Evolutionary conservation across 1,140 invertebrate genomes (phyloP), one percentile per base, ranked within the genome.

Genomic region (Nylanderia fulva): DNA sequence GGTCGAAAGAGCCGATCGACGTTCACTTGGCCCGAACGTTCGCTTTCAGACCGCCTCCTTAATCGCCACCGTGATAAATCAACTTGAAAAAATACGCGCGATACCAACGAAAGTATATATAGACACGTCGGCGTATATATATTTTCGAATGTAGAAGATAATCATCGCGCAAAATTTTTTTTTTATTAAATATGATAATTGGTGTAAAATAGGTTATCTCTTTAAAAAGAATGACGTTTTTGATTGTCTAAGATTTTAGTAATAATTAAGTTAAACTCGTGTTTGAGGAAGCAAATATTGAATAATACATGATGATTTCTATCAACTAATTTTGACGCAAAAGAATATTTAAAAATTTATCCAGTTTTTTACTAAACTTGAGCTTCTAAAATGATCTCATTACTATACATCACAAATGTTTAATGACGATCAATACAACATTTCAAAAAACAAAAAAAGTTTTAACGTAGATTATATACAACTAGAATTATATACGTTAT

Each of bases 11-110:
- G 52, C 33, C 68, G 87, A 89, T 89, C 88, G 85, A 89, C 87
- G 87, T 84, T 89, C 63, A 74, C 66, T 86, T 79, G 71, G 29
- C 66, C 42, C 75, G 88, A 82, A 86, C 80, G 87, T 21, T 84
- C 21, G 64, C 63, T 86, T 72, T 54, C 61, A 21, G 42, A 11
- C 52, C 63, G 61, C 86, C 87, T 90, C 89, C 90, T 92, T 92
- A 91, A 92, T 92, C 92, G 90, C 84, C 88, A 42, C 66, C 77
- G 60, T 87, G 90, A 93, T 92, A 92, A 92, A 93, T 93, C 88
- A 90, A 72, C 68, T 60, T 9, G 63, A 18, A 71, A 77, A 82
- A 33, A 33, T 1, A 84, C 85, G 77, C 33, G 77, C 60, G 69
- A 82, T 64, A 76, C 52, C 58, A 39, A 21, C 39, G 58, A 33